Evolutionary conservation across 2,113 vertebrate genomes (phyloP).

Genomic region (Callithrix jacchus): DNA sequence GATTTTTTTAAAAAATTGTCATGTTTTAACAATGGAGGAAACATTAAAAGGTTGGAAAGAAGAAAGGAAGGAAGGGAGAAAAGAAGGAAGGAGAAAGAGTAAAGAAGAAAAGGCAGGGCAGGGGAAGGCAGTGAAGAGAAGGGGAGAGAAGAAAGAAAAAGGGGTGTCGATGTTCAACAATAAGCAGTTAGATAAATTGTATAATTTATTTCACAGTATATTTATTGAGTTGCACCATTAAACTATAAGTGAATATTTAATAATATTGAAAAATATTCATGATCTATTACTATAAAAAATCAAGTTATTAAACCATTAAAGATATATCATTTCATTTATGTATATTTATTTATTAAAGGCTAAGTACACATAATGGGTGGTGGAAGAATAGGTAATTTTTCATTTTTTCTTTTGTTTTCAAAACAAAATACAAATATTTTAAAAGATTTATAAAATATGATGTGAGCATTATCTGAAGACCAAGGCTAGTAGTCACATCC

Average conservation of each 20-base stretch:
- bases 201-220: neutral
- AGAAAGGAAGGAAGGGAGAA: neutral
- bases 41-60: neutral
- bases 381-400: neutral
- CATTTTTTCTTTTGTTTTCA: neutral
- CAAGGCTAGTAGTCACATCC: neutral
- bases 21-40: neutral
- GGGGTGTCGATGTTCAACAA: neutral
- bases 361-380: neutral
- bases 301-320: neutral
- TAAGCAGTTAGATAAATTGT: neutral
- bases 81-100: too few relatives aligned
- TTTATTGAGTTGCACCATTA: neutral
- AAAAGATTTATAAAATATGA: neutral
- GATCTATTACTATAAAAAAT: slow-evolving; percentile 10
- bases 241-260: neutral
- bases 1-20: neutral
- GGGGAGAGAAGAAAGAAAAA: neutral
- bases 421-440: neutral
- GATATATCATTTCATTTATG: neutral
- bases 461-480: neutral
- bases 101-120: too few relatives aligned
- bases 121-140: neutral
- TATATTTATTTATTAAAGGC: neutral
- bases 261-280: neutral